These are phyloP conservation scores for Barbus barbus DNA, from an alignment of 2,113 vertebrate genomes.

Conservation along the genomic window DNA sequence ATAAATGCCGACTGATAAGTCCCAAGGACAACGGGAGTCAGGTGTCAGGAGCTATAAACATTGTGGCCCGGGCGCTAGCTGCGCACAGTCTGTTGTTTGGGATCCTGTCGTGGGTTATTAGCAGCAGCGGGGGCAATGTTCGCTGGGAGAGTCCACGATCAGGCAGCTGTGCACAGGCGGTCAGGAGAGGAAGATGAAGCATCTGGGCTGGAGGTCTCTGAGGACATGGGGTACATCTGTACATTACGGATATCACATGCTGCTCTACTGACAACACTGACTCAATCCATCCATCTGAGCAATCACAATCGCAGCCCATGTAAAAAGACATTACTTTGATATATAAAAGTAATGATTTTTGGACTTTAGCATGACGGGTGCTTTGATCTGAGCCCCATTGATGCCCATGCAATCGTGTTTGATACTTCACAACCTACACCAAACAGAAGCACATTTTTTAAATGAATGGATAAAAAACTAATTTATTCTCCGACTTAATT, in stretches of 20 bases:
- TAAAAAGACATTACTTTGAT: neutral
- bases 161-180: conserved; percentile 48
- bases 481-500: too few relatives aligned
- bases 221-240: conserved; percentile 44
- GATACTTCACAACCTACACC: neutral
- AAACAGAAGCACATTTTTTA: neutral
- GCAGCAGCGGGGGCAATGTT: conserved; percentile 50
- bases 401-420: neutral
- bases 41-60: conserved; percentile 67
- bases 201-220: conserved; percentile 39
- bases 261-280: conserved; percentile 13
- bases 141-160: conserved; percentile 47
- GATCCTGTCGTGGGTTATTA: conserved; percentile 64
- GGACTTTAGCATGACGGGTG: neutral
- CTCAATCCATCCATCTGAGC: neutral
- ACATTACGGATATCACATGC: conserved; percentile 15
- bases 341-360: neutral
- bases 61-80: conserved; percentile 41
- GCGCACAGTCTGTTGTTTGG: conserved; percentile 62
- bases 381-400: neutral
- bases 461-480: too few relatives aligned
- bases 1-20: conserved; percentile 63
- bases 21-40: conserved; percentile 59
- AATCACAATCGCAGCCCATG: neutral
- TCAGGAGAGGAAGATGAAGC: conserved; percentile 54